These are phyloP conservation scores for Liasis olivaceus DNA, from an alignment of 2,797 vertebrate species.

Conservation along the genomic window DNA sequence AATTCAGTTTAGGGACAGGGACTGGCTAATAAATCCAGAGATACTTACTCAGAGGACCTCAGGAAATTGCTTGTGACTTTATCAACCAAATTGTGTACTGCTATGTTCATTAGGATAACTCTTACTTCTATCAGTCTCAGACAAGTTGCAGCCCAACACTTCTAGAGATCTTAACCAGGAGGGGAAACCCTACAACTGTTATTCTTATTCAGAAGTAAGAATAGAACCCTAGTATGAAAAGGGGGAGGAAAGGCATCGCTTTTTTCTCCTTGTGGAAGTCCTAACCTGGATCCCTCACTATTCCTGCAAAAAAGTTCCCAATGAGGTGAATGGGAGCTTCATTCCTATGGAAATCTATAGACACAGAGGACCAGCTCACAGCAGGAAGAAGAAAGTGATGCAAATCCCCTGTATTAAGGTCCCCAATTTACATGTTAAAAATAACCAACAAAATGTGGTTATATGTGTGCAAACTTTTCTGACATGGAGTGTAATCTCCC, in stretches of 20 bases:
- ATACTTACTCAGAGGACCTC: not conserved
- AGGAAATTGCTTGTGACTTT: not conserved
- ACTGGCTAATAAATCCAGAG: not conserved
- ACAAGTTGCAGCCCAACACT: not conserved
- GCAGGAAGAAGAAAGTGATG: not conserved
- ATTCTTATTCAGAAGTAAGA: not conserved
- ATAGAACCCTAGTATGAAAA: not conserved
- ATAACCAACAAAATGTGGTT: not conserved
- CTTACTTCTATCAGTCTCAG: not conserved
- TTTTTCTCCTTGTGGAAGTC: not conserved
- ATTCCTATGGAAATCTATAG: not conserved
- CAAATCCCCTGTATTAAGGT: not conserved
- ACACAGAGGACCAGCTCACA: not conserved
- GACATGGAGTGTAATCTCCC: not conserved
- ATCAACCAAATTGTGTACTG: not conserved
- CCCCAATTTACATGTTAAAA: not conserved
- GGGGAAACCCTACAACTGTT: not conserved
- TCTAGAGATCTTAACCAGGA: not conserved
- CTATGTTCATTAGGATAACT: not conserved
- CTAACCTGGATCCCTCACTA: not conserved
- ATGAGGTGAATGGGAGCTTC: not conserved
- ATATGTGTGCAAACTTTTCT: not conserved
- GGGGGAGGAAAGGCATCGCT: not conserved
- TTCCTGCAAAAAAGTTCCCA: not conserved
- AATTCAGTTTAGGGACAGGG: not conserved